Evolutionary conservation across 2,888 invertebrate species (phyloP), one percentile per base, ranked within the genome.

Genomic region (Andrena bicolor): DNA sequence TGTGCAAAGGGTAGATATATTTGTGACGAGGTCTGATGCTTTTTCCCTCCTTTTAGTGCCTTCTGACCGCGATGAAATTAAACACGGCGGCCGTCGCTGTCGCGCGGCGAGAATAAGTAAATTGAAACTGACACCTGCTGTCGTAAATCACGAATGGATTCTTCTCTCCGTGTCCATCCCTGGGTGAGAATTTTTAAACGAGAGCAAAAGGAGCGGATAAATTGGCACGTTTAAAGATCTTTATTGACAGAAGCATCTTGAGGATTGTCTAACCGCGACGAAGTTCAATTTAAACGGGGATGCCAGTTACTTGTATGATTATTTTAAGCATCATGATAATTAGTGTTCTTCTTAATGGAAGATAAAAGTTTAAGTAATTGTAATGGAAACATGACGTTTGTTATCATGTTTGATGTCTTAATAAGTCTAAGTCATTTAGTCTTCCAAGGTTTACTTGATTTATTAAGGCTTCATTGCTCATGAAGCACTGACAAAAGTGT

Each of bases 51-150:
- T 35, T 30, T 76, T 86, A 63, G 48, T 23, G 23, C 30, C 20
- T 58, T 72, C 64, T 71, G 71, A 65, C 53, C 76, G 48, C 70
- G 70, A 68, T 41, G 64, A 41, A 61, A 85, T 85, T 77, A 85
- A 85, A 66, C 58, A 16, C 30, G 61, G 41, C 16, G 61, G 53
- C 7, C 23, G 66, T 58, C 16, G 26, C 63, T 32, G 80, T 51
- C 76, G 26, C 30, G 53, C 41, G 8, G 20, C 35, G 48, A 23
- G 64, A 41, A 81, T 72, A 81, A 75, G 61, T 65, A 70, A 80
- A 73, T 79, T 78, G 41, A 75, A 84, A 35, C 61, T 60, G 32
- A 13, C 73, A 32, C 58, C 60, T 32, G 32, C 13, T 58, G 23
- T 41, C 20, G 20, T 26, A 51, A 30, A 10, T 30, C 48, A 0